A percentile compares a stretch with the other conserved stretches of the same genome.
Evolutionary conservation across 2,888 invertebrate species (phyloP).

Genomic region (Rotaria socialis): DNA sequence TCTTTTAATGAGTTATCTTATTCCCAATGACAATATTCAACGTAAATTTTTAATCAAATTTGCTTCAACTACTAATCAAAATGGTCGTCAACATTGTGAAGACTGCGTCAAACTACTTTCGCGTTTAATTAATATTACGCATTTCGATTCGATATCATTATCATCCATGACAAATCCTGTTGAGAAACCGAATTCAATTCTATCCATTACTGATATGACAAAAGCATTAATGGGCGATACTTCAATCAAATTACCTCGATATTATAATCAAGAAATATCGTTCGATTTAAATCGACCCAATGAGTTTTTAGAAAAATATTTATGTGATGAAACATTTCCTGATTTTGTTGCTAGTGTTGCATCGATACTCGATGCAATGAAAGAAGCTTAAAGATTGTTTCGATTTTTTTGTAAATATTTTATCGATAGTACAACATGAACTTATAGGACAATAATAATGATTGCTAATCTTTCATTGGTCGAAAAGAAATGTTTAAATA

Average conservation of each 20-base stretch:
- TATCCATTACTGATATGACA: background rate
- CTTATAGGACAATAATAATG: background rate
- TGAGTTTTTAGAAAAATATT: background rate
- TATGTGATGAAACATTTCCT: slow-evolving; percentile 23
- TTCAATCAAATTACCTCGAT: background rate
- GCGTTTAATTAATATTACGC: background rate
- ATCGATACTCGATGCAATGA: background rate
- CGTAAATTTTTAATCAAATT: slow-evolving; percentile 8
- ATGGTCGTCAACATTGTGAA: background rate
- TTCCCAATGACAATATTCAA: background rate
- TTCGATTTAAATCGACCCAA: background rate
- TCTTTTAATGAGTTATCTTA: background rate
- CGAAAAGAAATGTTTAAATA: too few species aligned
- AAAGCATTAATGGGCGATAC: background rate
- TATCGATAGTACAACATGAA: background rate
- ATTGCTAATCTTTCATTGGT: too few species aligned
- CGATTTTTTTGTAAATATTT: background rate
- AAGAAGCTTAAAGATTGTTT: background rate
- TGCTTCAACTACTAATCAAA: background rate
- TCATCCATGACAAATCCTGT: background rate
- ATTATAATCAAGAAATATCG: background rate
- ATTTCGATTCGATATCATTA: background rate
- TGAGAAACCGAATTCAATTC: background rate
- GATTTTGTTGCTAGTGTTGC: slow-evolving; percentile 9
- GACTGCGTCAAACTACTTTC: background rate